Percentiles rank a stretch among this genome's conserved stretches.
phyloP scores from a whole-genome alignment of 2,113 vertebrate genomes.

The Ovibos moschatus region DNA sequence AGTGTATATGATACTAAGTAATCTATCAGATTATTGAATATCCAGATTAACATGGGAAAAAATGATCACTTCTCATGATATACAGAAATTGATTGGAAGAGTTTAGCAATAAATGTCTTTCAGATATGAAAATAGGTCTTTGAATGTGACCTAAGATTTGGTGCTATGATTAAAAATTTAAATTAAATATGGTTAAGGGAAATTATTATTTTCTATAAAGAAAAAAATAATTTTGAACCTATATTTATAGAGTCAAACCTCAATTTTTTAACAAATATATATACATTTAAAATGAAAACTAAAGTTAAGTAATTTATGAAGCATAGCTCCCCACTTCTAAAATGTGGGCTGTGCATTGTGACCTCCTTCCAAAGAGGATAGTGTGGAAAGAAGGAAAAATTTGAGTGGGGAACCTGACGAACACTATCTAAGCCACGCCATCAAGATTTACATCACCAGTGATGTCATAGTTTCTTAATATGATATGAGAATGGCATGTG shows the following conservation, averaged over 20 bases:
- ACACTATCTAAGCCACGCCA: not conserved
- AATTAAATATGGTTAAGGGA: not conserved
- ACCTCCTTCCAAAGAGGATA: not conserved
- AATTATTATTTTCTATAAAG: not conserved
- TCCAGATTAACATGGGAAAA: not conserved
- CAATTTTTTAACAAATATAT: not conserved
- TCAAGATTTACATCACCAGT: not conserved
- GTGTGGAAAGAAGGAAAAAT: not conserved
- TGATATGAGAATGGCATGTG: not conserved
- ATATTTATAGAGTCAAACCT: not conserved
- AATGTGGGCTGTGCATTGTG: not conserved
- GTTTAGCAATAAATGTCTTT: not conserved
- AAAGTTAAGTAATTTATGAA: constrained; percentile 9
- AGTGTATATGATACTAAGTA: not conserved
- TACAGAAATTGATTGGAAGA: not conserved
- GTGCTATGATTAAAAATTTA: not conserved
- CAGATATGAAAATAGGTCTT: not conserved
- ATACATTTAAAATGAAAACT: not conserved
- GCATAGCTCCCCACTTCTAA: not conserved
- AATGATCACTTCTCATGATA: not conserved
- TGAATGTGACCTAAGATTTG: not conserved
- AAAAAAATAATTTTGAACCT: not conserved
- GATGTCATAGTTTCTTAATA: not conserved
- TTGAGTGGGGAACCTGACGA: not conserved
- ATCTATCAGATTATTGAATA: not conserved